Base-by-base conservation (phyloP, 2,797 vertebrate genomes). In the Menidia menidia region DNA sequence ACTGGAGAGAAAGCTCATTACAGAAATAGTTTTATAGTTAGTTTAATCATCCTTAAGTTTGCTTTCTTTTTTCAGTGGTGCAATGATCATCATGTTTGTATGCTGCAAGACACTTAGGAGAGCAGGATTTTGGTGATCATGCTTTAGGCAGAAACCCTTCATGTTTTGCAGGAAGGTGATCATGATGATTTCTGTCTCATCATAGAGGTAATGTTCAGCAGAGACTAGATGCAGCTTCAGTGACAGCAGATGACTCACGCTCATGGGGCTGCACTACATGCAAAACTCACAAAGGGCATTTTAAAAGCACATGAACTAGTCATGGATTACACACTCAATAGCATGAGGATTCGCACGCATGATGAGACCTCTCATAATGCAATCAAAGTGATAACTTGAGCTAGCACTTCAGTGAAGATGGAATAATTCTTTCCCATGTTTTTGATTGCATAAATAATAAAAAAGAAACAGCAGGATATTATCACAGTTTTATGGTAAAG, bases 241-340 rank as follows among this genome's bases (percentile, higher is more conserved):
- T 16, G 18, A 12, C 3, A n/a, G 60, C 64, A 61, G 68, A 79
- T 55, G 35, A 54, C 57, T 43, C 44, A 32, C 64, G 32, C 70
- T 72, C 69, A 64, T 39, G 45, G 71, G 56, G 41, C 19, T 55
- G 47, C 10, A 10, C 33, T 30, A 57, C 44, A 16, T 11, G 9
- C 19, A 50, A n/a, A 19, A 18, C 12, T 11, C 47, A 50, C 19
- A 25, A 25, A 25, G 25, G 25, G 25, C 45, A 48, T 47, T 47
- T 75, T 42, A 18, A n/a, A 69, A 50, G 41, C 18, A 44, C n/a
- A 53, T 15, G 50, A 55, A 62, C 50, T 60, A 65, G 68, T 53
- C 9, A 1, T 64, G 85, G 77, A 86, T 86, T 87, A 83, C 77
- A 88, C 79, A 77, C 83, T 73, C 83, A 81, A 87, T 61, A 65